Evolutionary conservation across 2,797 vertebrate genomes (phyloP).

Genomic region (Rallus crepitans): DNA sequence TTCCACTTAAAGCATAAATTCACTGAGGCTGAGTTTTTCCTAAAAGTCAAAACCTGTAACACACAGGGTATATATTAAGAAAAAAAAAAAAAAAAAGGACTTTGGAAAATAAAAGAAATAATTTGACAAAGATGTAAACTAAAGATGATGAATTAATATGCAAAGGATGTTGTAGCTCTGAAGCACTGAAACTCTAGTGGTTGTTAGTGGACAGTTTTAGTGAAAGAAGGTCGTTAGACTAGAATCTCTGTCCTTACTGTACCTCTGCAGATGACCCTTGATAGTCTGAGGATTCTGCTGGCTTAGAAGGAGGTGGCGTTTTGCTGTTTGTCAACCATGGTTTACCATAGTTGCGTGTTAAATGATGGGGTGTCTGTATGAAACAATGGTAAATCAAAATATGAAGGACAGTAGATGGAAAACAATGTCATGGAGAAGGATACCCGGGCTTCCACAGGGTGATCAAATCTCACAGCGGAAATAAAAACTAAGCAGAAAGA

Average conservation of each 20-base stretch:
- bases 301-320: constrained; percentile 95
- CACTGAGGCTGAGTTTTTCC: neutral
- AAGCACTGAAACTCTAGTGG: constrained; percentile 55
- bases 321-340: constrained; percentile 99
- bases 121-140: constrained; percentile 22
- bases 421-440: constrained; percentile 71
- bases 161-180: constrained; percentile 17
- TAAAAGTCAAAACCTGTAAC: neutral
- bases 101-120: neutral
- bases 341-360: constrained; percentile 99
- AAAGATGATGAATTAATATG: constrained; percentile 42
- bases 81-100: neutral
- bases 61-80: neutral
- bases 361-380: constrained; percentile 95
- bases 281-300: constrained; percentile 94
- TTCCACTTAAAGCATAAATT: neutral
- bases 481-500: constrained; percentile 48
- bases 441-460: constrained; percentile 37
- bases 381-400: constrained; percentile 92
- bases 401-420: constrained; percentile 81
- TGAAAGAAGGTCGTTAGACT: constrained; percentile 72
- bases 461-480: constrained; percentile 28
- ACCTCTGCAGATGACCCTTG: constrained; percentile 97
- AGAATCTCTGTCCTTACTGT: constrained; percentile 85
- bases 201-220: constrained; percentile 77